phyloP scores from a whole-genome alignment of 2,797 vertebrate species.

The Phataginus tetradactyla region DNA sequence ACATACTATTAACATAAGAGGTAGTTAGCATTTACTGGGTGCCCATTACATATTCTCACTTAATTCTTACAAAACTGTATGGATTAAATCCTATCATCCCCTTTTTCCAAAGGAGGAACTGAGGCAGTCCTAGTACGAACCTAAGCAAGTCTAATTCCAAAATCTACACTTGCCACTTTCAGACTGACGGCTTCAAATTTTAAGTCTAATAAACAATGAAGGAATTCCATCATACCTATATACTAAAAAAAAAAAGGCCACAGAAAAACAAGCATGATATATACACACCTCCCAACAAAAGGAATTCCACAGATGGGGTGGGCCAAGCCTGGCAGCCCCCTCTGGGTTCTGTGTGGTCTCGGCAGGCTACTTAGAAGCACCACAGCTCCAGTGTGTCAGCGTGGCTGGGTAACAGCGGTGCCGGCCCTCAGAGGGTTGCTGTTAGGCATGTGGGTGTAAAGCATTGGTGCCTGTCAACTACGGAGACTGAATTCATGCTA shows the following conservation, averaged over 20 bases:
- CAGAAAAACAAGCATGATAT: not conserved
- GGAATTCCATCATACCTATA: not conserved
- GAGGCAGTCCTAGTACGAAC: not conserved
- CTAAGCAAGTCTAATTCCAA: not conserved
- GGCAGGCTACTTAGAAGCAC: not conserved
- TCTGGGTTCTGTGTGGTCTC: too few relatives aligned
- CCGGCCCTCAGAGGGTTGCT: not conserved
- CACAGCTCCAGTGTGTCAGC: not conserved
- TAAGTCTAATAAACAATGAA: not conserved
- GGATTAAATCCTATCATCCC: not conserved
- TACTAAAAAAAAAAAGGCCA: not conserved
- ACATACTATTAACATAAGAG: not conserved
- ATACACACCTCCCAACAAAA: too few relatives aligned
- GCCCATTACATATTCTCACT: not conserved
- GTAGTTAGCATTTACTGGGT: not conserved
- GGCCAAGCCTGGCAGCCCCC: not conserved
- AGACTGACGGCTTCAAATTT: not conserved
- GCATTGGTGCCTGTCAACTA: not conserved
- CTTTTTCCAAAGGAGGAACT: not conserved
- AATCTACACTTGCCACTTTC: not conserved
- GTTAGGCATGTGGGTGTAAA: not conserved
- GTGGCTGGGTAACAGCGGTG: accelerated
- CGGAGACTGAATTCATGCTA: not conserved
- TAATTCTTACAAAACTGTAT: not conserved
- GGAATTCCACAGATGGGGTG: not conserved